phyloP scores from a whole-genome alignment of 1,140 invertebrate species.

The Coboldia fuscipes region DNA sequence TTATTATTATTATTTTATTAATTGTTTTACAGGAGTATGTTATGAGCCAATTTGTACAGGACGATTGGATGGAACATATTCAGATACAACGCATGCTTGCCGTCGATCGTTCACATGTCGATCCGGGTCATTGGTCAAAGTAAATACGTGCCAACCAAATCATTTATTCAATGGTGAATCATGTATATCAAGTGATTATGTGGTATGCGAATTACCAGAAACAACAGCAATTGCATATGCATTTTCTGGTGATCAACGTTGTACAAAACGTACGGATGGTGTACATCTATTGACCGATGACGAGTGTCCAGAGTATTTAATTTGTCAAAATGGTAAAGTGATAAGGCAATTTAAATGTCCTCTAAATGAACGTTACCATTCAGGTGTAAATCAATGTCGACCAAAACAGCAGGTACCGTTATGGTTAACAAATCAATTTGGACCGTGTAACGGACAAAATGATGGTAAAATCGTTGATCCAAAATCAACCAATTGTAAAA shows the following conservation, averaged over 20 bases:
- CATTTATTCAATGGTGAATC: slow-evolving; percentile 8
- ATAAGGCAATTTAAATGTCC: neutral
- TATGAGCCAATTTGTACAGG: slow-evolving; percentile 21
- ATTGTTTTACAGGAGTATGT: slow-evolving; percentile 10
- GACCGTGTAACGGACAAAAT: slow-evolving; percentile 7
- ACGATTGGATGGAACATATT: slow-evolving; percentile 15
- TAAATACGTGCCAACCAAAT: slow-evolving; percentile 6
- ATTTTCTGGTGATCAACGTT: slow-evolving; percentile 4
- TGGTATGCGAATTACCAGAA: slow-evolving; percentile 4
- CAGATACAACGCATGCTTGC: slow-evolving; percentile 16
- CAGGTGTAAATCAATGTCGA: slow-evolving; percentile 1
- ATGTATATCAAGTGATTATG: slow-evolving; percentile 10
- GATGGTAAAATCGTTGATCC: slow-evolving; percentile 6
- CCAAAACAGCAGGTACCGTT: neutral
- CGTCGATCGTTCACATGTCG: slow-evolving; percentile 14
- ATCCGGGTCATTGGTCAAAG: slow-evolving; percentile 11
- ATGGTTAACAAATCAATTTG: neutral
- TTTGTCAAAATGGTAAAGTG: slow-evolving; percentile 3
- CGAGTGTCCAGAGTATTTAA: slow-evolving; percentile 1
- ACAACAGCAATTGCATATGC: slow-evolving; percentile 4
- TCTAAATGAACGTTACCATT: slow-evolving; percentile 1
- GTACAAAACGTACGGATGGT: slow-evolving; percentile 1
- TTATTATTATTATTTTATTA: slow-evolving; percentile 1
- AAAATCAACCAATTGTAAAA: slow-evolving; percentile 10
- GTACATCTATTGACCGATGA: neutral